Conservation (phyloP, 2,113 vertebrate genomes). For the Vicugna pacos region DNA sequence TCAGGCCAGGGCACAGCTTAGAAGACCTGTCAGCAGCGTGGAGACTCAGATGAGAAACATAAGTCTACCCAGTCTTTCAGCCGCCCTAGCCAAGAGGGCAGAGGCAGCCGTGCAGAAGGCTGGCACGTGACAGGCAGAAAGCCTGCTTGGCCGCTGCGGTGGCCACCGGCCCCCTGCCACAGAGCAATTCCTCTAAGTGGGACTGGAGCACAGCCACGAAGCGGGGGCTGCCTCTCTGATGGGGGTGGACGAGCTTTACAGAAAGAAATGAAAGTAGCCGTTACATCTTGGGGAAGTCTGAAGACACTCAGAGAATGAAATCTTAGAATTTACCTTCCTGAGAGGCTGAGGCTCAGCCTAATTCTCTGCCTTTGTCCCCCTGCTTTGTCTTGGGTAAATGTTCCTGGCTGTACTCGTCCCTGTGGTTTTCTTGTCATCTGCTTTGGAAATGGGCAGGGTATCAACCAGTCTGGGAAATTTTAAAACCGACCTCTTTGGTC, state of each 20-base stretch:
- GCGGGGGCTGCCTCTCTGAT: not conserved
- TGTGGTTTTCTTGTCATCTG: constrained; percentile 58
- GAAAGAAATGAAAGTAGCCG: constrained; percentile 2
- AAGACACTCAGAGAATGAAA: constrained; percentile 61
- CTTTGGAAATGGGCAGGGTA: constrained; percentile 41
- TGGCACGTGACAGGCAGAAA: not conserved
- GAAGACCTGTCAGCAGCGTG: not conserved
- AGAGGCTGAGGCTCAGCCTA: constrained; percentile 14
- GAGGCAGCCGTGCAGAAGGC: not conserved
- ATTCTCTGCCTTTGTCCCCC: constrained; percentile 50
- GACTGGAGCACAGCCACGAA: not conserved
- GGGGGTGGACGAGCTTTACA: not conserved
- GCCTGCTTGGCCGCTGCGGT: not conserved
- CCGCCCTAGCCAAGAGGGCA: not conserved
- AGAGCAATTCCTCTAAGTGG: not conserved
- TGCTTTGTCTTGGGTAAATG: constrained; percentile 44
- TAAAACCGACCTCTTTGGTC: constrained; percentile 44
- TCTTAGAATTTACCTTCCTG: constrained; percentile 26
- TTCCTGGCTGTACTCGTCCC: constrained; percentile 16
- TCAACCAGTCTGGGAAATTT: constrained; percentile 42
- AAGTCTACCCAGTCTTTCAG: not conserved
- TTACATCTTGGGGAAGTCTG: constrained; percentile 40
- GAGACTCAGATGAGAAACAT: constrained; percentile 49
- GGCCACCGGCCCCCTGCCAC: not conserved
- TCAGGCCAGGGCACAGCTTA: not conserved